phyloP scores from a whole-genome alignment of 2,797 vertebrate genomes.

The Channa striata region DNA sequence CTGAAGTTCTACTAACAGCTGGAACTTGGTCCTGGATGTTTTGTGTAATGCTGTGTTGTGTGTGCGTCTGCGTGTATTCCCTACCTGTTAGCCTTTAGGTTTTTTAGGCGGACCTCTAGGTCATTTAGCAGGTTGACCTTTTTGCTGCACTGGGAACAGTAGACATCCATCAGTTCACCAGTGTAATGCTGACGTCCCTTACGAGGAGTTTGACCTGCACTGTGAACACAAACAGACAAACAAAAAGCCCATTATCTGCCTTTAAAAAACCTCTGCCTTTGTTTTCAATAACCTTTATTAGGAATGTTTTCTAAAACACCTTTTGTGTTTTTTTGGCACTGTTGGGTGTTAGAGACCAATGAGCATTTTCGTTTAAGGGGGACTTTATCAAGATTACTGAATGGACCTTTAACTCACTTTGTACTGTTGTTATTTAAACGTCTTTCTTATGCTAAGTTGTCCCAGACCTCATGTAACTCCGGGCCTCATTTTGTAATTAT shows the following conservation, averaged over 20 bases:
- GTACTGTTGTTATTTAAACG: conserved; percentile 28
- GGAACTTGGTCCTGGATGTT: background rate
- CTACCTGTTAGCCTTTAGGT: conserved; percentile 95
- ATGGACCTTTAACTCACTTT: conserved; percentile 36
- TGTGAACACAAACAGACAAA: conserved; percentile 65
- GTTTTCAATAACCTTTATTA: too few relatives aligned
- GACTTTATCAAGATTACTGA: background rate
- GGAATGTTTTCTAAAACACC: too few relatives aligned
- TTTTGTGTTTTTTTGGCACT: too few relatives aligned
- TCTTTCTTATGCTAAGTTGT: conserved; percentile 25
- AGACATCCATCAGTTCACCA: conserved; percentile 90
- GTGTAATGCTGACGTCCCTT: conserved; percentile 90
- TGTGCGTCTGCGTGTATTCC: conserved; percentile 2
- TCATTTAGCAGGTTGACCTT: conserved; percentile 96
- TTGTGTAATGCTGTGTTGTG: background rate
- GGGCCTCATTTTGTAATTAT: conserved; percentile 59
- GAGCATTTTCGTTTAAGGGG: background rate
- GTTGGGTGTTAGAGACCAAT: background rate
- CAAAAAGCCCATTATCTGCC: background rate
- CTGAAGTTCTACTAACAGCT: background rate
- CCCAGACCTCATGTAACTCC: conserved; percentile 45
- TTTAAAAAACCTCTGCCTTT: too few relatives aligned
- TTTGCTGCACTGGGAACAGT: conserved; percentile 98
- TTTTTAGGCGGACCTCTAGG: conserved; percentile 95
- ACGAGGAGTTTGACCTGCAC: conserved; percentile 94